These are phyloP conservation scores for Brenthis ino DNA, from an alignment of 2,888 invertebrate genomes.

Conservation along the genomic window DNA sequence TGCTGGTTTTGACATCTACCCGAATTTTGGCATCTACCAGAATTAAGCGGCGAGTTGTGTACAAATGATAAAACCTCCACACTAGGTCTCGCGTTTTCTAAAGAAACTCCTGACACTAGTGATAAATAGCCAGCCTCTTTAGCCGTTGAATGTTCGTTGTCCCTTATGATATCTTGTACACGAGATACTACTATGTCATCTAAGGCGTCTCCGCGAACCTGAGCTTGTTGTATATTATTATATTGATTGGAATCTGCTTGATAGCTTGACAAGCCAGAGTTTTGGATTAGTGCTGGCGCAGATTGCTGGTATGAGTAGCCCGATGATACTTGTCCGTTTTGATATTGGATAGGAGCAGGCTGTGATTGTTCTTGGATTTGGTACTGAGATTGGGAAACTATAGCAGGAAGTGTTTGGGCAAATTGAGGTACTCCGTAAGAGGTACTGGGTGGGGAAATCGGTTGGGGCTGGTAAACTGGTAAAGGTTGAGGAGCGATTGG, in stretches of 20 bases:
- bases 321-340: slow-evolving; percentile 39
- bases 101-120: slow-evolving; percentile 68
- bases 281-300: slow-evolving; percentile 19
- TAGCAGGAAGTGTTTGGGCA: slow-evolving; percentile 30
- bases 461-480: slow-evolving; percentile 36
- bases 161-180: slow-evolving; percentile 68
- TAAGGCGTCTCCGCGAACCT: slow-evolving; percentile 59
- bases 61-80: slow-evolving; percentile 72
- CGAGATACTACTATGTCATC: slow-evolving; percentile 64
- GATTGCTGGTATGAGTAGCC: slow-evolving; percentile 47
- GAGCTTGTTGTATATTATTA: slow-evolving; percentile 50
- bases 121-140: slow-evolving; percentile 67
- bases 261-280: slow-evolving; percentile 43
- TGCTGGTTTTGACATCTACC: slow-evolving; percentile 16
- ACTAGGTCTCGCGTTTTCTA: slow-evolving; percentile 69
- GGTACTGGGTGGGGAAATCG: slow-evolving; percentile 33
- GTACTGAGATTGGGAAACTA: slow-evolving; percentile 35
- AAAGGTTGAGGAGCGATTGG: slow-evolving; percentile 25
- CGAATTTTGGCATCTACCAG: not conserved
- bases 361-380: slow-evolving; percentile 23
- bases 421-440: slow-evolving; percentile 32
- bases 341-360: slow-evolving; percentile 31
- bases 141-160: slow-evolving; percentile 69
- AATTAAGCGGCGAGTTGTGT: slow-evolving; percentile 57
- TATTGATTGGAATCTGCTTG: slow-evolving; percentile 71